Conservation (phyloP, 2,113 vertebrate species). For the Struthio camelus region DNA sequence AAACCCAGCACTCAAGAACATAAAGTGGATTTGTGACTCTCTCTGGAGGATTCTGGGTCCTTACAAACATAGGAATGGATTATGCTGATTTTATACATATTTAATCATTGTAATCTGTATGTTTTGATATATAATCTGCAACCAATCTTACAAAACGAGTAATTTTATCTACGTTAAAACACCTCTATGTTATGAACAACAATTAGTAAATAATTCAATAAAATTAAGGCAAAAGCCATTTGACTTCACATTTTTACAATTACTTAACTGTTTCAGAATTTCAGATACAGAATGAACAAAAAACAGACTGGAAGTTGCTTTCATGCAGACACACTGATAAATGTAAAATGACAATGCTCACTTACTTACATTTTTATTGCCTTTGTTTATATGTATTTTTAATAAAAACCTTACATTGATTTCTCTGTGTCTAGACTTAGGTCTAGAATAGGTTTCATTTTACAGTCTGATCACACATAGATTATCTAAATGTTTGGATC, state of each 20-base stretch:
- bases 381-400: neutral
- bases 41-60: constrained; percentile 29
- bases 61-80: constrained; percentile 49
- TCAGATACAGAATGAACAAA: neutral
- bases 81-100: constrained; percentile 69
- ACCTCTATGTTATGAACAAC: neutral
- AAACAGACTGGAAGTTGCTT: neutral
- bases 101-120: constrained; percentile 27
- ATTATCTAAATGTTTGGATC: neutral
- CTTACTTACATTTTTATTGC: neutral
- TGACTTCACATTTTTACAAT: neutral
- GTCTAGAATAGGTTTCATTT: neutral
- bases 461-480: neutral
- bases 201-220: neutral
- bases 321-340: neutral
- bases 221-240: neutral
- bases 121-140: constrained; percentile 44
- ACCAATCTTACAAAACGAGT: neutral
- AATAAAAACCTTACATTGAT: neutral
- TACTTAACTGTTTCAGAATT: neutral
- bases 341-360: neutral
- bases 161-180: neutral
- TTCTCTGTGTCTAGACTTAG: neutral
- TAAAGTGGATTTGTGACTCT: constrained; percentile 58
- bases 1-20: constrained; percentile 49